Conservation (phyloP, 2,888 invertebrate genomes). For the Lithodes maja region DNA sequence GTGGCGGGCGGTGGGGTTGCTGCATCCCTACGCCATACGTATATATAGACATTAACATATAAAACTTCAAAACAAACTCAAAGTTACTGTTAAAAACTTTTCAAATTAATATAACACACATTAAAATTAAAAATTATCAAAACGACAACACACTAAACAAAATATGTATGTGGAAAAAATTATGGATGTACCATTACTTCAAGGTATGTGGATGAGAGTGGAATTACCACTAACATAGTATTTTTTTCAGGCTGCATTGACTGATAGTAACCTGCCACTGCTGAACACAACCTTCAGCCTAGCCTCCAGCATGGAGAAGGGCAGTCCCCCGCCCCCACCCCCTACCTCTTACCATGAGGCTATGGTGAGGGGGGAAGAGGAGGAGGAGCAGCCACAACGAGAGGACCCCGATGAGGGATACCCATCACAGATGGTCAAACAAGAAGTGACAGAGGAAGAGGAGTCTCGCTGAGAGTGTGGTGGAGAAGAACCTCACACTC, state of each 20-base stretch:
- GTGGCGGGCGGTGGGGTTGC: no score
- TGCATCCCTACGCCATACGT: no score
- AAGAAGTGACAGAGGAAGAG: conserved; percentile 64
- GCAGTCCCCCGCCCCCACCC: conserved; percentile 60
- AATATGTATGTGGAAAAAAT: no score
- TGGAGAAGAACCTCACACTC: conserved; percentile 30
- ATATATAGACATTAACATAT: no score
- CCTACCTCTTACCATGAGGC: conserved; percentile 62
- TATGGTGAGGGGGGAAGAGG: conserved; percentile 57
- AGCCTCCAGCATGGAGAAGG: conserved; percentile 60
- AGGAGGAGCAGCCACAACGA: conserved; percentile 51
- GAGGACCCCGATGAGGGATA: conserved; percentile 51
- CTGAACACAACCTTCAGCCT: conserved; percentile 65
- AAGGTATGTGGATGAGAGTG: no score
- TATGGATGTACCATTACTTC: no score
- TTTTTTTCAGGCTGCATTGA: conserved; percentile 67
- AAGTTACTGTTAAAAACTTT: no score
- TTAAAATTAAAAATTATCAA: no score
- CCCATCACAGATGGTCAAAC: conserved; percentile 61
- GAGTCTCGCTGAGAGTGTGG: conserved; percentile 49
- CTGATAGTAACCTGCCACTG: conserved; percentile 70
- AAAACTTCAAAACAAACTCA: no score
- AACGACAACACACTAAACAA: no score
- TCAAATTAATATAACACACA: no score
- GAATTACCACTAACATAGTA: no score